Evolutionary conservation across 2,113 vertebrate species (phyloP), one percentile per base, ranked within the genome.

Genomic region (Carassius gibelio): DNA sequence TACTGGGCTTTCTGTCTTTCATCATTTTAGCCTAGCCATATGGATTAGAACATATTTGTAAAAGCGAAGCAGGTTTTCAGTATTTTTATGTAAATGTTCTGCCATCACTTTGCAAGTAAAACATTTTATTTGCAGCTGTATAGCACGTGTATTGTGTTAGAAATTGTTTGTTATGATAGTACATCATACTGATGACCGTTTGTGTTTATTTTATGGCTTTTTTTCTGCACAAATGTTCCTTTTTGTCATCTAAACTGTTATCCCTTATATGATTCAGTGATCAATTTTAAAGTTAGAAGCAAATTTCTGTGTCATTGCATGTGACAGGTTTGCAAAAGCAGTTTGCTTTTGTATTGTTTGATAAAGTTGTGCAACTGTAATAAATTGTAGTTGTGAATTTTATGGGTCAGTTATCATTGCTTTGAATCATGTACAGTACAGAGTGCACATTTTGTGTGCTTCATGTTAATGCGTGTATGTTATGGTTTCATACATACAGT

Each of bases 1-100:
- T 84, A 79, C 77, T 81, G 85, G 84, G 81, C 59, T 86, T 81
- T 84, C 69, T 81, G 57, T 76, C 66, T 86, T 88, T 84, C 84
- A 86, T 86, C 69, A 74, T 86, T 86, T 30, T 81, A 84, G 59
- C 10, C 75, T 55, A 83, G 82, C 76, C 87, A 84, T 88, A 86
- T 88, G 87, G 87, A 75, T 86, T 81, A 84, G 77, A 59, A 86
- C 72, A 81, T 23, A 69, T 86, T 83, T 86, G 75, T 84, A 55
- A 88, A 66, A 71, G 75, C 69, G n/a, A 23, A 71, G 55, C 68
- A 38, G 30, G 75, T 85, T 83, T 85, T 69, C n/a, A 14, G 75
- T 61, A 74, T 84, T 57, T 84, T 83, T 68, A 86, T 83, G 66
- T 45, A 88, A 84, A 88, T 88, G 69, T 75, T 64, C 61, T 74